A percentile compares a stretch with the other conserved stretches of the same genome.
Evolutionary conservation across 2,113 vertebrate genomes (phyloP).

Genomic region (Clinocottus analis): DNA sequence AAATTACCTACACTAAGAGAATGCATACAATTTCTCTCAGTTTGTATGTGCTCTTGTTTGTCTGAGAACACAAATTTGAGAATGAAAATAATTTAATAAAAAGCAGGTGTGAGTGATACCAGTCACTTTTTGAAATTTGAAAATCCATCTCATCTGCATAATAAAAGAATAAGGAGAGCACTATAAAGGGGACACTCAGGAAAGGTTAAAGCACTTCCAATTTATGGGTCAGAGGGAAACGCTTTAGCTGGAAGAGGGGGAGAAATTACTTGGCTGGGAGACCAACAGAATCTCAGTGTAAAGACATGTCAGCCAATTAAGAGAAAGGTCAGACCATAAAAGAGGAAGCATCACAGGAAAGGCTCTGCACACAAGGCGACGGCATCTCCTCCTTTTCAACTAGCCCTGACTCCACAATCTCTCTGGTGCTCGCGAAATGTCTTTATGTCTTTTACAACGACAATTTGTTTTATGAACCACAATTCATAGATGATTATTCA

Average conservation of each 20-base stretch:
- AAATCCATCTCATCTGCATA: conserved; percentile 78
- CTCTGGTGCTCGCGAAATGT: conserved; percentile 56
- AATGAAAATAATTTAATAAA: conserved; percentile 27
- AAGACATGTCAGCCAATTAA: conserved; percentile 83
- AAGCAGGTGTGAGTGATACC: conserved; percentile 52
- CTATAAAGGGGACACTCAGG: conserved; percentile 78
- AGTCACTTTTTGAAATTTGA: conserved; percentile 61
- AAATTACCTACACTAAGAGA: conserved; percentile 8
- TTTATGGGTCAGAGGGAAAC: conserved; percentile 79
- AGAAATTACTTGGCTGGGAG: conserved; percentile 72
- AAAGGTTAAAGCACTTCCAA: conserved; percentile 81
- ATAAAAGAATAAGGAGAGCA: conserved; percentile 77
- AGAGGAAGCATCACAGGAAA: conserved; percentile 67
- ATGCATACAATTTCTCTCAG: conserved; percentile 18
- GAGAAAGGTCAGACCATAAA: conserved; percentile 82
- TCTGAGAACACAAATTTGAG: conserved; percentile 37
- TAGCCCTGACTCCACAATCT: conserved; percentile 48
- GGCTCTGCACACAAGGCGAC: conserved; percentile 50
- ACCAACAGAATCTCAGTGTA: conserved; percentile 78
- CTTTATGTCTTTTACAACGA: conserved; percentile 71
- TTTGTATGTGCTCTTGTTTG: not conserved
- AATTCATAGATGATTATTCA: conserved; percentile 59
- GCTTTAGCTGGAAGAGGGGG: conserved; percentile 68
- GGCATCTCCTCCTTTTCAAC: conserved; percentile 60
- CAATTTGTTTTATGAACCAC: conserved; percentile 72